A percentile compares a stretch with the other conserved stretches of the same genome.
Conservation (phyloP, 1,140 invertebrate genomes). For the Dendrolimus kikuchii region DNA sequence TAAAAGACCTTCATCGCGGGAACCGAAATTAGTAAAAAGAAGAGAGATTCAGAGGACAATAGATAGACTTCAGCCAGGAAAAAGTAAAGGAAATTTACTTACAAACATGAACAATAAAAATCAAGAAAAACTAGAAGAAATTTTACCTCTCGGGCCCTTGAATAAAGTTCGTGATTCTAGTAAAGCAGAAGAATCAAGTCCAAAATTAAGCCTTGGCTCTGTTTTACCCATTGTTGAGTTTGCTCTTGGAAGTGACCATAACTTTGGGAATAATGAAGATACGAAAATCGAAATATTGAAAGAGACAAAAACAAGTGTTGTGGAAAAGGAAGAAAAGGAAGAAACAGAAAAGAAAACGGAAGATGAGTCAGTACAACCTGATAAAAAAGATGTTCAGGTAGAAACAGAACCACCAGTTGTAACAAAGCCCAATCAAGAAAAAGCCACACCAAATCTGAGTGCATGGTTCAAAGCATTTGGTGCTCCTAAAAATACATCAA, state of each 20-base stretch:
- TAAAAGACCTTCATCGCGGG: constrained; percentile 59
- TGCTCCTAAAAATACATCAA: constrained; percentile 76
- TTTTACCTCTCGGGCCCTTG: constrained; percentile 47
- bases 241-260: constrained; percentile 74
- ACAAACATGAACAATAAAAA: constrained; percentile 70
- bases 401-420: constrained; percentile 47
- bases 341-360: constrained; percentile 34
- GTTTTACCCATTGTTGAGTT: constrained; percentile 80
- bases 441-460: constrained; percentile 88
- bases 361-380: constrained; percentile 28
- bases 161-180: constrained; percentile 72
- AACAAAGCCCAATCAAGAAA: constrained; percentile 69
- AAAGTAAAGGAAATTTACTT: constrained; percentile 88
- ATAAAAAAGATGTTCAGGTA: constrained; percentile 61
- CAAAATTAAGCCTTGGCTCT: constrained; percentile 86
- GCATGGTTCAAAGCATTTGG: constrained; percentile 94
- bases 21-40: constrained; percentile 71
- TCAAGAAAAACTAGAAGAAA: constrained; percentile 63
- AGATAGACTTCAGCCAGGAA: constrained; percentile 85
- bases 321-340: constrained; percentile 24
- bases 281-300: constrained; percentile 31
- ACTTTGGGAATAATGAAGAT: constrained; percentile 71
- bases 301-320: constrained; percentile 22
- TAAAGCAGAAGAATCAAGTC: constrained; percentile 76
- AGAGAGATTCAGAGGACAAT: constrained; percentile 86